A percentile compares a stretch with the other conserved stretches of the same genome.
Evolutionary conservation across 1,140 invertebrate genomes (phyloP).

Genomic region (Chionoecetes opilio): DNA sequence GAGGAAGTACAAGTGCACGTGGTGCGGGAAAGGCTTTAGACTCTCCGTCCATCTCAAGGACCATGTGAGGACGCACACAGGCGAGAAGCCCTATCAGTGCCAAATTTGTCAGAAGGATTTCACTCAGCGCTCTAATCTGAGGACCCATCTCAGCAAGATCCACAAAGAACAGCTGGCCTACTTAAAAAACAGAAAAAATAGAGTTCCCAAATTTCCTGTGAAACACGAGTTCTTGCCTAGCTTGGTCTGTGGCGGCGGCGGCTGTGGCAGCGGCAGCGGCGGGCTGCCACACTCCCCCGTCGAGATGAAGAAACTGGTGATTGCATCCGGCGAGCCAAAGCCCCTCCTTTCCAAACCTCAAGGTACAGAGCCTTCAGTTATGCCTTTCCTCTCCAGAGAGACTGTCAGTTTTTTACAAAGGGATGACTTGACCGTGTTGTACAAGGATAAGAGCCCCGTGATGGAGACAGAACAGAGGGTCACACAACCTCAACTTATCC

Average conservation of each 20-base stretch:
- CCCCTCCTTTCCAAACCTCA: constrained; percentile 74
- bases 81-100: constrained; percentile 98
- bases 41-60: constrained; percentile 98
- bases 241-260: constrained; percentile 38
- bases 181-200: constrained; percentile 75
- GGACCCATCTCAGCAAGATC: constrained; percentile 89
- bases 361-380: constrained; percentile 68
- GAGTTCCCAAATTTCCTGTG: constrained; percentile 73
- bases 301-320: constrained; percentile 66
- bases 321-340: constrained; percentile 60
- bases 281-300: constrained; percentile 3
- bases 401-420: constrained; percentile 77
- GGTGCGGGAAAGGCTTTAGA: constrained; percentile 98
- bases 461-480: constrained; percentile 59
- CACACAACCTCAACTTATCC: constrained; percentile 54
- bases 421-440: constrained; percentile 71
- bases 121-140: constrained; percentile 97
- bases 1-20: constrained; percentile 91
- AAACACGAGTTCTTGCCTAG: constrained; percentile 75
- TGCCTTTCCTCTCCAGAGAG: constrained; percentile 79
- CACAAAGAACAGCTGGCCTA: constrained; percentile 81
- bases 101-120: constrained; percentile 97
- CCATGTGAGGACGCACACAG: constrained; percentile 96
- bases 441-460: constrained; percentile 59
- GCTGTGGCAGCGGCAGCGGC: constrained; percentile 13